Conservation (phyloP, 2,113 vertebrate species). For the Embiotoca jacksoni region DNA sequence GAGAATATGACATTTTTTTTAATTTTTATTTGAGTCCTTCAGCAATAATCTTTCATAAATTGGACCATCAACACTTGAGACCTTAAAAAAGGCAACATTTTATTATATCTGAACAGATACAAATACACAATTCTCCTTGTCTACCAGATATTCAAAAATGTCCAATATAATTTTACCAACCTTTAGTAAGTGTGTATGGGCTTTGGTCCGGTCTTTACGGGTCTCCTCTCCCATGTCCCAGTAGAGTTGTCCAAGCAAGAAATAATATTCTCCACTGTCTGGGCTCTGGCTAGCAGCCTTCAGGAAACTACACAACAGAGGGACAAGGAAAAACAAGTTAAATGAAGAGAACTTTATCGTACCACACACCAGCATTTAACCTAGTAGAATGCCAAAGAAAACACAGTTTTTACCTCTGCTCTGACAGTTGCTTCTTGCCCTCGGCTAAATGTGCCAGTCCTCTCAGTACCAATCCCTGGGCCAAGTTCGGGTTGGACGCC, state of each 20-base stretch:
- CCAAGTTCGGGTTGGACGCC: constrained; percentile 83
- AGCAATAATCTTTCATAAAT: not conserved
- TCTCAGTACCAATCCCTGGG: constrained; percentile 85
- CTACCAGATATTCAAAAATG: not conserved
- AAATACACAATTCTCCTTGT: not conserved
- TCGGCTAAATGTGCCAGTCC: constrained; percentile 85
- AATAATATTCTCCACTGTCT: constrained; percentile 88
- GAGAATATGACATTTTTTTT: not conserved
- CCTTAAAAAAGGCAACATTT: not conserved
- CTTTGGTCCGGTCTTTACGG: constrained; percentile 90
- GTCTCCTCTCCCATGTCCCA: constrained; percentile 94
- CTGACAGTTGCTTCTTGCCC: constrained; percentile 87
- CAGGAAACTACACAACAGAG: constrained; percentile 84
- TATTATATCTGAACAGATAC: not conserved
- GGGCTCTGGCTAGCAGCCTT: constrained; percentile 86
- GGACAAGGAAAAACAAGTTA: not conserved
- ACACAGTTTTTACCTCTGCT: constrained; percentile 86
- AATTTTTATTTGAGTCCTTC: not conserved
- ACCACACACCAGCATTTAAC: not conserved
- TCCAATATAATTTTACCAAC: constrained; percentile 71
- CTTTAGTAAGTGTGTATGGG: constrained; percentile 93
- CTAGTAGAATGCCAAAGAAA: not conserved
- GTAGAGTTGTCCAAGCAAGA: constrained; percentile 90
- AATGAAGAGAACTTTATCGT: not conserved
- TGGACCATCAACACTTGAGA: not conserved